Evolutionary conservation across 2,888 invertebrate species (phyloP), one percentile per base, ranked within the genome.

Genomic region (Xanthorhoe designata): DNA sequence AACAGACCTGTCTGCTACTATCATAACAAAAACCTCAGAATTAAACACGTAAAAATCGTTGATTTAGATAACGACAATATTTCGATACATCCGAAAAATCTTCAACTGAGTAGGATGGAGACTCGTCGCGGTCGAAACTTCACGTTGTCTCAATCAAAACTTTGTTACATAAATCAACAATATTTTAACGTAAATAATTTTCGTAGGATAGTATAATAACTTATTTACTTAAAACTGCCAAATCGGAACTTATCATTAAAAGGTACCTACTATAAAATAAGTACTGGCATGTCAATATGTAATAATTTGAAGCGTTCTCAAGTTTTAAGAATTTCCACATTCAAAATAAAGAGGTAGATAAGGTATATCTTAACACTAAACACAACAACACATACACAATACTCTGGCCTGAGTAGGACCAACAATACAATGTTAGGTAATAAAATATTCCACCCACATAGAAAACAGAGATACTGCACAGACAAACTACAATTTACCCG

Each of bases 341-440:
- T 19, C 15, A 10, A 59, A 59, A 51, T 24, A 59, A 59, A 51
- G 51, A 59, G 59, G 38, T 59, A 59, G 59, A 59, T 15, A 24
- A 59, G 19, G n/a, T 24, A 59, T 13, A 51, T 58, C 57, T 50
- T 58, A 35, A 10, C 13, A 42, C 24, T 42, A 51, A 24, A 42
- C 19, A 51, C 35, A 50, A 58, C 35, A 3, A n/a, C 17, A 17
- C 7, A 45, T 15, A 15, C 24, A 56, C 10, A 42, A 42, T 7
- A n/a, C 18, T 17, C 51, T 51, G 51, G 60, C 45, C 13, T 5
- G 7, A 19, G 10, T 9, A 42, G 13, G 38, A 13, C 38, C 38
- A 13, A 42, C 38, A 4, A 42, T 13, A 42, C 38, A 13, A 13
- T 13, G 10, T 10, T 13, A 13, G 38, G 9, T 8, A 35, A 35